Percentiles rank a stretch among this genome's conserved stretches.
phyloP scores from a whole-genome alignment of 1,140 invertebrate species.

The Hylaeus volcanicus region DNA sequence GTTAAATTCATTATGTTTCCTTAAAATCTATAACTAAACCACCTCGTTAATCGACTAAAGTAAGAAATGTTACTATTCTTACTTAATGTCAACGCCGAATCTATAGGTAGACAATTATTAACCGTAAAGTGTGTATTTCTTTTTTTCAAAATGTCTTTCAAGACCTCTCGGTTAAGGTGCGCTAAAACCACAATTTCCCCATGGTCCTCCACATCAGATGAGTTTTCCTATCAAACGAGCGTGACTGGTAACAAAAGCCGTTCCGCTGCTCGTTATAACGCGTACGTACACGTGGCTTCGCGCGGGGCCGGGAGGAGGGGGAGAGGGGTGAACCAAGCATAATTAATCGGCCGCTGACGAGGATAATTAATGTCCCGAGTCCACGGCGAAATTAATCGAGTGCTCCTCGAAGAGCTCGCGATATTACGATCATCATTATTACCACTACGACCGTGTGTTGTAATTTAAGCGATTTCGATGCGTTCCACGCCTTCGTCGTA shows the following conservation, averaged over 20 bases:
- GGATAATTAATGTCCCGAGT: slow-evolving; percentile 65
- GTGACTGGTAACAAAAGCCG: slow-evolving; percentile 16
- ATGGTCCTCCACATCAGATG: background rate
- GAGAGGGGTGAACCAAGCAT: background rate
- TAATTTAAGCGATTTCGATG: slow-evolving; percentile 15
- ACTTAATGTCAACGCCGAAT: too few relatives aligned
- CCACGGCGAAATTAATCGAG: slow-evolving; percentile 63
- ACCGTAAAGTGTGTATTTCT: too few relatives aligned
- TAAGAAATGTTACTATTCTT: too few relatives aligned
- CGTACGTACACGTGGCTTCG: background rate
- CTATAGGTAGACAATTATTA: background rate
- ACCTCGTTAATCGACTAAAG: too few relatives aligned
- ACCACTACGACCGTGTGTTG: background rate
- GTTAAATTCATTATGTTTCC: too few relatives aligned
- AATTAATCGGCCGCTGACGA: slow-evolving; percentile 49
- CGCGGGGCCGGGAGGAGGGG: too few relatives aligned
- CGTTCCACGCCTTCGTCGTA: slow-evolving; percentile 1
- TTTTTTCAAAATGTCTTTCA: background rate
- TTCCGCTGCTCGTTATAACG: slow-evolving; percentile 1
- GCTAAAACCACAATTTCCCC: background rate
- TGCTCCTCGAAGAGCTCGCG: slow-evolving; percentile 4
- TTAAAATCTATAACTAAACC: too few relatives aligned
- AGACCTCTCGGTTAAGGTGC: background rate
- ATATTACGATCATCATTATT: slow-evolving; percentile 25
- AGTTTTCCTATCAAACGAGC: background rate